Evolutionary conservation across 2,113 vertebrate species (phyloP).

Genomic region (Pteronura brasiliensis): DNA sequence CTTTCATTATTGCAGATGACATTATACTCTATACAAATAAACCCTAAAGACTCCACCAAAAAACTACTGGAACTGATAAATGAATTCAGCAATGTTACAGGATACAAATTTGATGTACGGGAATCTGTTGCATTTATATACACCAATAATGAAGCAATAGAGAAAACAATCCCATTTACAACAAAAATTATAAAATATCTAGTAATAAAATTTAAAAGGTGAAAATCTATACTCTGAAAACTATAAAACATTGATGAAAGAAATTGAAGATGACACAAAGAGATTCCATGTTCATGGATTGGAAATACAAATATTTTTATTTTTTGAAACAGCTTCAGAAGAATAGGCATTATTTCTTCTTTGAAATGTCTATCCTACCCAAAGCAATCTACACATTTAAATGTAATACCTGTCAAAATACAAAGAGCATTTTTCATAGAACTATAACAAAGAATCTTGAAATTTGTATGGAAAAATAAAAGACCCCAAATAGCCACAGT

Average conservation of each 20-base stretch:
- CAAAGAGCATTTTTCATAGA: neutral
- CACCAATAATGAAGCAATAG: neutral
- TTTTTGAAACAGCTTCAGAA: no score
- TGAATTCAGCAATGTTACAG: neutral
- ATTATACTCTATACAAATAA: neutral
- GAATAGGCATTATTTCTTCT: no score
- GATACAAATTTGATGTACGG: neutral
- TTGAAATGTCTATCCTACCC: no score
- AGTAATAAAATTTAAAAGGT: neutral
- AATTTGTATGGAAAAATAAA: no score
- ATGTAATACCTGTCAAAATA: neutral
- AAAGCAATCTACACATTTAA: neutral
- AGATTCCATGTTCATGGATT: no score
- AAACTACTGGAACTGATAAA: neutral
- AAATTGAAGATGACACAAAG: no score
- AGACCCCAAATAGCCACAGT: neutral
- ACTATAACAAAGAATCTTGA: no score
- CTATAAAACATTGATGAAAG: neutral
- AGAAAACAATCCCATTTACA: neutral
- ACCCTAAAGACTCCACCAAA: neutral
- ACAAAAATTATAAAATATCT: neutral
- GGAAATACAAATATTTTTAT: no score
- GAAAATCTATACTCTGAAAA: neutral
- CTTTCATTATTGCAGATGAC: neutral
- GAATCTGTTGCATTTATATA: neutral